Evolutionary conservation across 2,113 vertebrate genomes (phyloP).

Genomic region (Sturnira hondurensis): DNA sequence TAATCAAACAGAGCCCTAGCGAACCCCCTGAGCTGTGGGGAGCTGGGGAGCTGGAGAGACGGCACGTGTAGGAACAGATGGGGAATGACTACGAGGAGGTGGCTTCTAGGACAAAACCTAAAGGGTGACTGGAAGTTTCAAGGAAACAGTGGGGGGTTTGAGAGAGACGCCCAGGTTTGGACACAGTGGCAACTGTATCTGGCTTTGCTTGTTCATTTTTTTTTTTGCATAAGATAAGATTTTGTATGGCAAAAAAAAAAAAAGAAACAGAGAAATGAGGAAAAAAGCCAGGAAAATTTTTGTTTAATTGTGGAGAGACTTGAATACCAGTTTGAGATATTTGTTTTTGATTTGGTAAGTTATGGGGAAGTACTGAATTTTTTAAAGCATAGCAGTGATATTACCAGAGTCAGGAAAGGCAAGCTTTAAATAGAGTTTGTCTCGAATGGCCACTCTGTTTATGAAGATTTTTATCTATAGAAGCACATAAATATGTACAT

Average conservation of each 20-base stretch:
- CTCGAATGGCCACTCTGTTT: slow-evolving; percentile 83
- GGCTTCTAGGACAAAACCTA: background rate
- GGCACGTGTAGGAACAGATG: background rate
- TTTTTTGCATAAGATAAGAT: background rate
- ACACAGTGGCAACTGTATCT: background rate
- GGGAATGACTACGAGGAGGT: too few relatives aligned
- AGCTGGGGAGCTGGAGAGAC: background rate
- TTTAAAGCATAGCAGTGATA: slow-evolving; percentile 24
- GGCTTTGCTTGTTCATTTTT: background rate
- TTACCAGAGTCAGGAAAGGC: slow-evolving; percentile 12
- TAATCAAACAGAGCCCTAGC: background rate
- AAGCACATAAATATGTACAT: slow-evolving; percentile 76
- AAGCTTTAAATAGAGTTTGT: slow-evolving; percentile 79
- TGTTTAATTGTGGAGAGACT: background rate
- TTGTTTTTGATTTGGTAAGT: slow-evolving; percentile 51
- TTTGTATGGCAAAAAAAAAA: background rate
- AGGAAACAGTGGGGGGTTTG: background rate
- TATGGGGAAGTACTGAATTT: slow-evolving; percentile 19
- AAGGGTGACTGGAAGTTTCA: background rate
- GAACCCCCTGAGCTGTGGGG: background rate
- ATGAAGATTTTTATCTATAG: slow-evolving; percentile 73
- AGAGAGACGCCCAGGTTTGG: background rate
- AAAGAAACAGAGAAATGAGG: too few relatives aligned
- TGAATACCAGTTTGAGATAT: background rate
- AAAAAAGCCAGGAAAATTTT: background rate